These are phyloP conservation scores for Euglossa dilemma DNA, from an alignment of 1,140 invertebrate genomes.

Conservation along the genomic window DNA sequence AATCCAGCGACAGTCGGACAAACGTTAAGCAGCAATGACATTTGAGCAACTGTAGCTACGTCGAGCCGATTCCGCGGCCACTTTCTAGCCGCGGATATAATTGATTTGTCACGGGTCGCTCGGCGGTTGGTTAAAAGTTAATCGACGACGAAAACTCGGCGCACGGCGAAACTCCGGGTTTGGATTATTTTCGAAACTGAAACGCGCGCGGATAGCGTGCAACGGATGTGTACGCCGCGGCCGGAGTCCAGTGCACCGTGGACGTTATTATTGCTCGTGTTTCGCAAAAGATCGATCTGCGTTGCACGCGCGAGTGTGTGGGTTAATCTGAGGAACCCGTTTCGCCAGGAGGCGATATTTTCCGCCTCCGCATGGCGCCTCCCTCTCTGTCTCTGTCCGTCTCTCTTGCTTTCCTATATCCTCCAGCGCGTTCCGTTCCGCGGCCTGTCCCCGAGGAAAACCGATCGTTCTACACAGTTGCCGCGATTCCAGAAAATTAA, in stretches of 20 bases:
- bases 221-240: constrained; percentile 20
- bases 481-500: constrained; percentile 59
- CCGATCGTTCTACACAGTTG: constrained; percentile 36
- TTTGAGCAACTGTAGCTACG: constrained; percentile 6
- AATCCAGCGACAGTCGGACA: neutral
- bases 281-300: constrained; percentile 73
- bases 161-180: neutral
- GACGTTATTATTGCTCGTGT: constrained; percentile 66
- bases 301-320: constrained; percentile 64
- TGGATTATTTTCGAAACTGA: constrained; percentile 23
- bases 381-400: constrained; percentile 58
- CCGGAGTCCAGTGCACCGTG: constrained; percentile 42
- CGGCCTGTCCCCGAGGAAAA: constrained; percentile 1
- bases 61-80: constrained; percentile 43
- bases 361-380: constrained; percentile 74
- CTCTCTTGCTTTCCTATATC: constrained; percentile 10
- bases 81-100: constrained; percentile 58
- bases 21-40: constrained; percentile 25
- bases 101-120: constrained; percentile 58
- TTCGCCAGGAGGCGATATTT: constrained; percentile 71
- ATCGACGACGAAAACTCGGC: constrained; percentile 59
- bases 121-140: constrained; percentile 52
- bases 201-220: neutral
- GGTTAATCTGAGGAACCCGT: constrained; percentile 77
- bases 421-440: neutral